Base-by-base conservation (phyloP, 35 echinoderm and acorn worm genomes). In the Stichopus chloronotus region DNA sequence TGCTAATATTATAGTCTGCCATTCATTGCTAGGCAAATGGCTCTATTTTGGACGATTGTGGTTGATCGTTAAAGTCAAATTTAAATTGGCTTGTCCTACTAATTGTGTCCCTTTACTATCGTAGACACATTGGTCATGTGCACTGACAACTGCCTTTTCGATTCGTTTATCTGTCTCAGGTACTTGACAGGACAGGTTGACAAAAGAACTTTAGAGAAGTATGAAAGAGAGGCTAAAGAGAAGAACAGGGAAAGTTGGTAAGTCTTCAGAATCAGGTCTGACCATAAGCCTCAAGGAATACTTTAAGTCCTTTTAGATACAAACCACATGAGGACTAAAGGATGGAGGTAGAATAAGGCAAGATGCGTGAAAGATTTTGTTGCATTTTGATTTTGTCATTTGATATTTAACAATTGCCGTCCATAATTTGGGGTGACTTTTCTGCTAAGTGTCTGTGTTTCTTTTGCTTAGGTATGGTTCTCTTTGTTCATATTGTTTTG, bases 211-310 rank as follows among this genome's bases (percentile, higher is more conserved):
- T 90, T 98, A 84, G 97, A 98, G 63, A 98, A 98, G 87, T 98
- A 98, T 88, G 97, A 98, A 93, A 60, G 97, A 69, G 97, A 98
- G 91, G 97, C 97, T 30, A 92, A 94, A 77, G 97, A 98, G 86
- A 98, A 98, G 57, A 98, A 98, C 92, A 95, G 97, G 78, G 97
- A 98, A 90, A 98, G 97, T 78, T 98, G 97, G 97, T 98, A 81
- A 96, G 97, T 96, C 76, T 53, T 8, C 72, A 43, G 43, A 9
- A 22, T 43, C 30, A 43, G 13, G 4, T 72, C 69, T 16, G 69
- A 72, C 22, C 22, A 21, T 22, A 16, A 13, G 69, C 22, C 13
- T 22, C 13, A 16, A 72, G 13, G 13, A 72, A 72, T 72, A 72
- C 1, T 16, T 72, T 4, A 21, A 72, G 13, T 22, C 4, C 22